Evolutionary conservation across 2,113 vertebrate species (phyloP).

Genomic region (Hepsetus odoe): DNA sequence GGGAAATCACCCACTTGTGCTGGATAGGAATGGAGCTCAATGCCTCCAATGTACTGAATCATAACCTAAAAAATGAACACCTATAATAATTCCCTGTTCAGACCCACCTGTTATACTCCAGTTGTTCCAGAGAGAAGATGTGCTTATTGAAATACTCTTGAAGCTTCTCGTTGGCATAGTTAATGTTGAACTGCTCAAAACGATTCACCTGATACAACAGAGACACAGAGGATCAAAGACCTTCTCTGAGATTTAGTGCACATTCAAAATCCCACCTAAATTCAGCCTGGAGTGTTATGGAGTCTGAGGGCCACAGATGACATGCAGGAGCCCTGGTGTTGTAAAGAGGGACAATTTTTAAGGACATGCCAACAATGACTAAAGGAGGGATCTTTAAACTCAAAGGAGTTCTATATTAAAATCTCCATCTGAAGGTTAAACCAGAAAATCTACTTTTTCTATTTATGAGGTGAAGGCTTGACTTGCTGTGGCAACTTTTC

Average conservation of each 20-base stretch:
- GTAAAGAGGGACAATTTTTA: neutral
- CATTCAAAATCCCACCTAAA: neutral
- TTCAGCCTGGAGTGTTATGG: neutral
- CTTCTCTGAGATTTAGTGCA: neutral
- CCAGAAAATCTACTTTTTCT: neutral
- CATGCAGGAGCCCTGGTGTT: neutral
- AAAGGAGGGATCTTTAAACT: neutral
- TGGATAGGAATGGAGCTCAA: too few species aligned
- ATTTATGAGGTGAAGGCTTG: neutral
- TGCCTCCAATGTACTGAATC: too few species aligned
- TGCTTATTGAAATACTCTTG: constrained; percentile 99
- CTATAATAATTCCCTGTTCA: neutral
- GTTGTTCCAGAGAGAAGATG: constrained; percentile 97
- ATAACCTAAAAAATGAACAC: neutral
- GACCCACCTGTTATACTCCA: constrained; percentile 93
- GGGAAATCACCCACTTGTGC: too few species aligned
- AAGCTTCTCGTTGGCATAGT: constrained; percentile 99
- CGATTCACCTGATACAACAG: constrained; percentile 83
- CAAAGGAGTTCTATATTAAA: neutral
- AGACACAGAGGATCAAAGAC: neutral
- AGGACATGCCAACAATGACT: neutral
- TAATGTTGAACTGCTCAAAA: constrained; percentile 99
- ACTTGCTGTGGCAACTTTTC: neutral
- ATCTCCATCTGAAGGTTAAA: neutral
- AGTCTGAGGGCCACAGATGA: neutral